Evolutionary conservation across 2,888 invertebrate species (phyloP).

Genomic region (Ichneumoninae sp.): DNA sequence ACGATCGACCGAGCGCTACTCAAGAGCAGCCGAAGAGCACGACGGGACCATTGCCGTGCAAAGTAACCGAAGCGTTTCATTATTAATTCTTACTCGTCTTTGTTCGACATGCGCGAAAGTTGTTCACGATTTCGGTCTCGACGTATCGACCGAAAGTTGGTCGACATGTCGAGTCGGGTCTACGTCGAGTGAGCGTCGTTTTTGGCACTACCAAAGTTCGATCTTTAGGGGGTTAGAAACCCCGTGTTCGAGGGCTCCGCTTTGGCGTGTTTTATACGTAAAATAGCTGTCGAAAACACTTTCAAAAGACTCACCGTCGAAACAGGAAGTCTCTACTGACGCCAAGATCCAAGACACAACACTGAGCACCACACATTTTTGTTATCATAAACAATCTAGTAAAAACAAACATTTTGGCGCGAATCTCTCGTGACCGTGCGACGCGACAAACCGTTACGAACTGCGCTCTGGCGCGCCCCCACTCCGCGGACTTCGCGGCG

Average conservation of each 20-base stretch:
- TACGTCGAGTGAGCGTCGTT: neutral
- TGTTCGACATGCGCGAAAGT: neutral
- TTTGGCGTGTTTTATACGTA: neutral
- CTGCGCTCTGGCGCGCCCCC: neutral
- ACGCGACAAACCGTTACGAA: neutral
- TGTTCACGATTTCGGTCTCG: neutral
- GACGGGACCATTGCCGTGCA: constrained; percentile 58
- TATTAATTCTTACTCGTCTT: neutral
- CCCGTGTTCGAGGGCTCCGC: neutral
- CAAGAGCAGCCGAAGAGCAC: constrained; percentile 64
- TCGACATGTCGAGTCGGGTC: neutral
- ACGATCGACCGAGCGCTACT: constrained; percentile 32
- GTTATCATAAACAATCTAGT: neutral
- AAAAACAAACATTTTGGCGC: neutral
- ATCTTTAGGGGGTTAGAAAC: neutral
- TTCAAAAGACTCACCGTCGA: neutral
- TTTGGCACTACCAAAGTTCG: neutral
- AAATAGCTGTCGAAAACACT: neutral
- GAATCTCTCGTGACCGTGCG: neutral
- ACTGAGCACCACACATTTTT: neutral
- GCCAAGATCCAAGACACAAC: neutral
- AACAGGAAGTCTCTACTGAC: neutral
- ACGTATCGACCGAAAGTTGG: no score
- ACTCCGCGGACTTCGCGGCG: neutral
- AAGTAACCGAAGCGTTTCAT: constrained; percentile 51